phyloP scores from a whole-genome alignment of 23 tunicate genomes.

The Phallusia fumigata region DNA sequence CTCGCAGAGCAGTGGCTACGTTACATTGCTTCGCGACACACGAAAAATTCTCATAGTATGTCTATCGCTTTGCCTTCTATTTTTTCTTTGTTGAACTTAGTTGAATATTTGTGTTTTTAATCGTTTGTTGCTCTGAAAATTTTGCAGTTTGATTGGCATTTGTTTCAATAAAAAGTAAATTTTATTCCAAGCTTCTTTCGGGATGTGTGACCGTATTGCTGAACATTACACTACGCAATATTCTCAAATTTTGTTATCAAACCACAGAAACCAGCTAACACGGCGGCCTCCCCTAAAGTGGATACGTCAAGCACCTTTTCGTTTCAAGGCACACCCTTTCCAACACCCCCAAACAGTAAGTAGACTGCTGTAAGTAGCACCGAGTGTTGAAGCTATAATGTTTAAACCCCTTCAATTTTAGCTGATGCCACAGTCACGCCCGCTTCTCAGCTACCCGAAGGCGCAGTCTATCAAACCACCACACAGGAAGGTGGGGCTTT shows the following conservation, averaged over 20 bases:
- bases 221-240: neutral
- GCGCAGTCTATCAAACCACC: conserved; percentile 89
- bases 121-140: neutral
- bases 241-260: too few species aligned
- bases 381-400: neutral
- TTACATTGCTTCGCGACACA: conserved; percentile 83
- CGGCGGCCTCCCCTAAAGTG: neutral
- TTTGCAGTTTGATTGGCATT: neutral
- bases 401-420: neutral
- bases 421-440: conserved; percentile 75
- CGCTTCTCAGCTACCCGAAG: conserved; percentile 48
- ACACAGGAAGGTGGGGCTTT: conserved; percentile 59
- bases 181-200: too few species aligned
- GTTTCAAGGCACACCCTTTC: conserved; percentile 40
- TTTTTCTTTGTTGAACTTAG: neutral
- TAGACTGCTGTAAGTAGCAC: neutral
- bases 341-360: conserved; percentile 12
- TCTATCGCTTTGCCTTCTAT: conserved; percentile 3
- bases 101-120: neutral
- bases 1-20: conserved; percentile 28
- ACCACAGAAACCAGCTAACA: conserved; percentile 27
- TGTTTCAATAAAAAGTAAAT: too few species aligned
- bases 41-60: conserved; percentile 75
- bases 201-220: too few species aligned
- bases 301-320: conserved; percentile 23